Conservation (phyloP, 1,140 invertebrate species). For the Sycophila sp. region DNA sequence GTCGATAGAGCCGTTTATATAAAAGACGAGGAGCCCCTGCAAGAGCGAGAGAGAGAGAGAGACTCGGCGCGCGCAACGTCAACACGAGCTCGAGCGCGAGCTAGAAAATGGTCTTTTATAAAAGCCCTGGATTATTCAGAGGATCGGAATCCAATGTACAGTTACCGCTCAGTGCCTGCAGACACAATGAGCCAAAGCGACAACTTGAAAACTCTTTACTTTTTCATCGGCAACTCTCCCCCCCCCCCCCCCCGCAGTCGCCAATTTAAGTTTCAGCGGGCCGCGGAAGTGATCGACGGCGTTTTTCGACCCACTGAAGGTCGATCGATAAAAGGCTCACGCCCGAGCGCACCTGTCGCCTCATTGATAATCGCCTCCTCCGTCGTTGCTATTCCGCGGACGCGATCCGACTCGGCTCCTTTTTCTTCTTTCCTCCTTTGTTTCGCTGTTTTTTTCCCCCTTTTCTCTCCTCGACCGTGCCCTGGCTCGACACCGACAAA, state of each 20-base stretch:
- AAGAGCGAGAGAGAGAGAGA: no score
- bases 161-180: constrained; percentile 51
- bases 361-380: constrained; percentile 54
- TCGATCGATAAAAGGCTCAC: no score
- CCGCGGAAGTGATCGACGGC: no score
- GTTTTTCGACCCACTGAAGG: no score
- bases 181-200: constrained; percentile 52
- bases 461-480: neutral
- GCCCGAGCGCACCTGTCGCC: constrained; percentile 57
- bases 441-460: constrained; percentile 19
- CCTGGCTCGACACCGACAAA: neutral
- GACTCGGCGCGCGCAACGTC: neutral
- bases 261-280: no score
- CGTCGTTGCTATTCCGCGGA: no score
- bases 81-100: neutral
- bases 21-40: constrained; percentile 23
- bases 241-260: no score
- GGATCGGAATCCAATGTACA: constrained; percentile 61
- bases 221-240: no score
- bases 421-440: constrained; percentile 33
- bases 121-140: constrained; percentile 53
- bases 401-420: no score
- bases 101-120: constrained; percentile 30
- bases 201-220: constrained; percentile 46
- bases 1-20: constrained; percentile 5